Conservation (phyloP, 2,888 invertebrate genomes). For the Cenopis cana region DNA sequence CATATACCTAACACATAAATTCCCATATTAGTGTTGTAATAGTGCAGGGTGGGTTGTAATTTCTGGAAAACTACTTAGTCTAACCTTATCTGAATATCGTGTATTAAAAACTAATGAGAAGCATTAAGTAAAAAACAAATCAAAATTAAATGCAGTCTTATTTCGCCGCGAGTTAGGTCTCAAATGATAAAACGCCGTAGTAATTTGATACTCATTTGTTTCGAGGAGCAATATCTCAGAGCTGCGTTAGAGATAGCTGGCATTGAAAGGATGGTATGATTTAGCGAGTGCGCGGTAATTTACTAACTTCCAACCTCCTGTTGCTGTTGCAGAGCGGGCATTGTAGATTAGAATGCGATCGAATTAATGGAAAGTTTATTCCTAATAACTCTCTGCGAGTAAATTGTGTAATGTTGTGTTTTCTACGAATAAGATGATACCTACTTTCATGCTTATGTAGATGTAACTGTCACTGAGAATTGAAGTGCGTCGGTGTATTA, state of each 20-base stretch:
- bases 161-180: neutral
- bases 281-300: conserved; percentile 22
- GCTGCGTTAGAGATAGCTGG: conserved; percentile 31
- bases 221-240: conserved; percentile 8
- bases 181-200: neutral
- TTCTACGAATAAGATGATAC: no score
- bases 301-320: conserved; percentile 31
- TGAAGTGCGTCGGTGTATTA: no score
- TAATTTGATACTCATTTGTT: conserved; percentile 7
- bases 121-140: conserved; percentile 1
- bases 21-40: neutral
- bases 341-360: conserved; percentile 18
- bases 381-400: neutral
- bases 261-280: conserved; percentile 36
- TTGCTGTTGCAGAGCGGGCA: conserved; percentile 27
- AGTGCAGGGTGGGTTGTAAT: neutral
- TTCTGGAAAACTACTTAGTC: conserved; percentile 14
- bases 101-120: neutral
- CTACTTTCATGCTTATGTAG: no score
- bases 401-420: neutral
- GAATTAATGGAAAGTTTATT: conserved; percentile 7
- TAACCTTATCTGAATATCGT: conserved; percentile 12
- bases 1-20: neutral
- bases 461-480: no score
- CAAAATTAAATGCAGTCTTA: neutral